Base-by-base conservation (phyloP, 2,888 invertebrate genomes). In the Nemurella pictetii region DNA sequence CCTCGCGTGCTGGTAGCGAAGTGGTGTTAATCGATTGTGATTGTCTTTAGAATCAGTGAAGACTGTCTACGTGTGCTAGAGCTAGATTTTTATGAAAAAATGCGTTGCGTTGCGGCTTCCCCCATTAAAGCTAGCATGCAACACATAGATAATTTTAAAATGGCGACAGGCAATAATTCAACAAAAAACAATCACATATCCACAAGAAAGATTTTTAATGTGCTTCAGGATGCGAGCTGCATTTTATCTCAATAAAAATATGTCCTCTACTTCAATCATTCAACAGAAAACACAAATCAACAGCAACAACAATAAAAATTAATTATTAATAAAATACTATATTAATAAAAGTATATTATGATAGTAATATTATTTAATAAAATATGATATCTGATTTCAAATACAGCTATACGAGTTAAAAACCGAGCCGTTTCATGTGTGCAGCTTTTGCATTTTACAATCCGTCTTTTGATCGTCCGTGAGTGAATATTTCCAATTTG, bases 101-200 rank as follows among this genome's bases (percentile, higher is more conserved):
- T 20, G 12, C 9, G 4, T 35, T 12, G 55, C 15, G 20, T 55
- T 55, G 55, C 12, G 9, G 55, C 55, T 55, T 55, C 55, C 20
- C 55, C 55, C 15, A 55, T 7, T 15, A 55, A 55, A 55, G 9
- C 20, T 55, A 12, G 55, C 9, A 55, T 55, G 20, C 55, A 55
- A 55, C 55, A 1, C 15, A 20, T 55, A 20, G 0, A 26, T 75
- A n/a, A 75, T 75, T 26, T 75, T 75, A 4, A 75, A 75, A 75
- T 25, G n/a, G 75, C 75, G 75, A 75, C 75, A 75, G 26, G 75
- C 75, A 75, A 75, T 75, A 75, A 55, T 75, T 75, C 75, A 15
- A 75, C 75, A 75, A 28, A 25, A 75, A 4, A 35, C 75, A 75
- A 75, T 75, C 75, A 75, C 75, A 75, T 75, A 75, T 75, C 75